A percentile compares a stretch with the other conserved stretches of the same genome.
Evolutionary conservation across 2,888 invertebrate genomes (phyloP).

Genomic region (Ephialtes manifestator): DNA sequence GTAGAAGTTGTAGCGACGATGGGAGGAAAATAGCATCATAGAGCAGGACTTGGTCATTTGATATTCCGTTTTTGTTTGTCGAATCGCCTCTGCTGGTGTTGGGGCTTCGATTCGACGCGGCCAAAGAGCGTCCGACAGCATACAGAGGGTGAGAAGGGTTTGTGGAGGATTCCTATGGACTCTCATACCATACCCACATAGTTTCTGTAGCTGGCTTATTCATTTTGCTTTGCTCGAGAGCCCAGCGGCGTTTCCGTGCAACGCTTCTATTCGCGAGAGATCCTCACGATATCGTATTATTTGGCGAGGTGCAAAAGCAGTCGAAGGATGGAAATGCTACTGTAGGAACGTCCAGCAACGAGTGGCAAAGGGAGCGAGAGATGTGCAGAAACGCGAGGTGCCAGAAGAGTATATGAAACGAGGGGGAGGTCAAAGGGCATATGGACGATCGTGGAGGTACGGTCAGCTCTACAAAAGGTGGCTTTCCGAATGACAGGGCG

Average conservation of each 20-base stretch:
- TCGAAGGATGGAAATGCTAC: constrained; percentile 37
- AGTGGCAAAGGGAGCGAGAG: constrained; percentile 33
- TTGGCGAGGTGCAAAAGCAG: constrained; percentile 56
- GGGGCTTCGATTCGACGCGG: constrained; percentile 19
- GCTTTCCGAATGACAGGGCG: constrained; percentile 74
- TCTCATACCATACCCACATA: not conserved
- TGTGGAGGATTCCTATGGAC: not conserved
- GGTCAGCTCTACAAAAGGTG: constrained; percentile 70
- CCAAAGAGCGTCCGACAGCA: constrained; percentile 13
- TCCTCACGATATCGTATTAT: constrained; percentile 64
- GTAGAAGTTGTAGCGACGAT: not conserved
- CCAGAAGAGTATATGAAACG: not conserved
- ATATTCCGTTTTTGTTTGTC: constrained; percentile 60
- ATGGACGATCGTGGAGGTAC: constrained; percentile 27
- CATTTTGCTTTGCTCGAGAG: constrained; percentile 13
- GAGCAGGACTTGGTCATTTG: constrained; percentile 36
- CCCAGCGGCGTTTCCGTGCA: not conserved
- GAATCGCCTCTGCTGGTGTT: constrained; percentile 19
- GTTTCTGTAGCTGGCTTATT: constrained; percentile 11
- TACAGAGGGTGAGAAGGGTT: not conserved
- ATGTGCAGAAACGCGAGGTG: not conserved
- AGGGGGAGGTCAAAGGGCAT: constrained; percentile 65
- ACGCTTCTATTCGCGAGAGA: constrained; percentile 9
- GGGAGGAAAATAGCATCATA: constrained; percentile 11
- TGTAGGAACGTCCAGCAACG: not conserved